phyloP scores from a whole-genome alignment of 2,113 vertebrate genomes.

The Bucco capensis region DNA sequence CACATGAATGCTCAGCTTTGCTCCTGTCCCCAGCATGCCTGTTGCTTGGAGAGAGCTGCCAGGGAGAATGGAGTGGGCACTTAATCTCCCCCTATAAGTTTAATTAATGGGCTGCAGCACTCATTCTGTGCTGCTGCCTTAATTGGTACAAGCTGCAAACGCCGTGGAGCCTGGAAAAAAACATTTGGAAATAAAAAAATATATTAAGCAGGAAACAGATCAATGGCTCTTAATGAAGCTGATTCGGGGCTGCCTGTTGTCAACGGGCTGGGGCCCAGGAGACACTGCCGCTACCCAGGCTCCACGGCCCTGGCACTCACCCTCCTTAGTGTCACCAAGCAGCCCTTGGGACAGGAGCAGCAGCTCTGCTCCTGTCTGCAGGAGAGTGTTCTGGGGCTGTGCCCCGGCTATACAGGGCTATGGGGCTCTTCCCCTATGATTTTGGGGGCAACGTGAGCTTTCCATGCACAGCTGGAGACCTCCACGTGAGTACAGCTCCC shows the following conservation, averaged over 20 bases:
- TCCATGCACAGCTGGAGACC: neutral
- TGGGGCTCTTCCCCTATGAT: neutral
- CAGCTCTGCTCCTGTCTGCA: rapidly evolving
- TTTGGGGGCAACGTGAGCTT: neutral
- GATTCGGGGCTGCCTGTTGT: slow-evolving; percentile 6
- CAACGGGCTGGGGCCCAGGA: neutral
- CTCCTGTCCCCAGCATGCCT: neutral
- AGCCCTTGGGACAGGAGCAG: rapidly evolving
- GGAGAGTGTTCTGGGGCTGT: neutral
- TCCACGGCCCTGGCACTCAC: rapidly evolving
- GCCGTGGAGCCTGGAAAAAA: slow-evolving; percentile 61
- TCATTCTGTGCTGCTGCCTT: slow-evolving; percentile 63
- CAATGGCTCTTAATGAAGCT: slow-evolving; percentile 61
- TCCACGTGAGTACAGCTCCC: neutral
- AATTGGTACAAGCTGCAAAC: slow-evolving; percentile 71
- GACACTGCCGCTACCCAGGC: neutral
- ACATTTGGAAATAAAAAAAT: slow-evolving; percentile 68
- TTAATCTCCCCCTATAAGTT: slow-evolving; percentile 62
- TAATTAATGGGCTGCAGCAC: slow-evolving; percentile 69
- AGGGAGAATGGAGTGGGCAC: slow-evolving; percentile 54
- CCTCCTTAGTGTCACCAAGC: rapidly evolving
- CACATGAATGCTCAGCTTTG: neutral
- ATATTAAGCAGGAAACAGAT: slow-evolving; percentile 70
- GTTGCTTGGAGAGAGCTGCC: slow-evolving; percentile 29
- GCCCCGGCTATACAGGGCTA: rapidly evolving